phyloP scores from a whole-genome alignment of 2,888 invertebrate genomes.

The Trissolcus brochymenae region DNA sequence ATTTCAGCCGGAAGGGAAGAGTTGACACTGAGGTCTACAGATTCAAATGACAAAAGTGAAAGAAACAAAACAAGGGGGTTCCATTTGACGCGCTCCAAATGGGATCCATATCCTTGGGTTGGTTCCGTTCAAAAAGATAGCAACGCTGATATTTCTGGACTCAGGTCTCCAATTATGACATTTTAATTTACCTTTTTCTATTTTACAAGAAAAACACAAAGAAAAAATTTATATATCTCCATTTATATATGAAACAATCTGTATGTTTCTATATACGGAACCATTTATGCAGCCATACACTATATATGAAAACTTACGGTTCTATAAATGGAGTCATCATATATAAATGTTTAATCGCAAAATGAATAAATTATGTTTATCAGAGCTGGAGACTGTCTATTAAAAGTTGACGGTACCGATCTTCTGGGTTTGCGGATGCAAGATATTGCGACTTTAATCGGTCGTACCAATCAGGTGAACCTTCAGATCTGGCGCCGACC shows the following conservation, averaged over 20 bases:
- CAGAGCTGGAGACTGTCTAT: conserved; percentile 83
- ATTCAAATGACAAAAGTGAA: conserved; percentile 42
- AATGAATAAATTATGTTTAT: conserved; percentile 15
- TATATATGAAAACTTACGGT: no score
- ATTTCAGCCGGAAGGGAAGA: conserved; percentile 59
- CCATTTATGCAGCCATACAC: no score
- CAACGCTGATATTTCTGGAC: conserved; percentile 81
- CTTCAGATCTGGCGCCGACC: conserved; percentile 70
- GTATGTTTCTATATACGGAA: no score
- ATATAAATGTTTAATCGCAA: not conserved
- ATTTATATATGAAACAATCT: not conserved
- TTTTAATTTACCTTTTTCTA: not conserved
- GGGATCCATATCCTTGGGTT: conserved; percentile 91
- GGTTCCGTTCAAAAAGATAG: conserved; percentile 81
- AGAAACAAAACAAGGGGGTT: conserved; percentile 80
- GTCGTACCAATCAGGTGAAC: conserved; percentile 62
- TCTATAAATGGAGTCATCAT: not conserved
- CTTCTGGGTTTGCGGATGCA: conserved; percentile 78
- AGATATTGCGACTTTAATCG: conserved; percentile 76
- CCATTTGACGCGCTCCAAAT: conserved; percentile 84
- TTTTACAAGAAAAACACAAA: not conserved
- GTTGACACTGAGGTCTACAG: conserved; percentile 51
- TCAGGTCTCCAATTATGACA: conserved; percentile 73
- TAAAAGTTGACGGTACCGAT: conserved; percentile 81
- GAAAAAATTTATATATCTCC: not conserved